A percentile compares a stretch with the other conserved stretches of the same genome.
phyloP scores from a whole-genome alignment of 2,888 invertebrate genomes.

The Lasioglossum vierecki region DNA sequence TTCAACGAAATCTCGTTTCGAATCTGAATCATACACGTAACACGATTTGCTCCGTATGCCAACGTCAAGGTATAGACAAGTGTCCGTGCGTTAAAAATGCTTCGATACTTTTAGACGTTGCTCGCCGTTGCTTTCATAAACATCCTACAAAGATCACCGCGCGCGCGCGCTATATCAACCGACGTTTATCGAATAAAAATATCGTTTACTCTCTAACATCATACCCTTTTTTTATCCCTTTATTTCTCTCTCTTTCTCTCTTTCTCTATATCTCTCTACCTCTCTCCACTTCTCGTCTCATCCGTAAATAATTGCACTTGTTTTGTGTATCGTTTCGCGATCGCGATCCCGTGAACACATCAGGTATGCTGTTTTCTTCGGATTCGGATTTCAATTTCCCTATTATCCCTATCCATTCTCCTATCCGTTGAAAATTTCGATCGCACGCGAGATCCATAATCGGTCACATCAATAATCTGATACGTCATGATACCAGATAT shows the following conservation, averaged over 20 bases:
- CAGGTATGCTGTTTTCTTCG: constrained; percentile 47
- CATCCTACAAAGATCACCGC: constrained; percentile 56
- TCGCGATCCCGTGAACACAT: constrained; percentile 52
- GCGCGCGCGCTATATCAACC: constrained; percentile 38
- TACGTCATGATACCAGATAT: constrained; percentile 81
- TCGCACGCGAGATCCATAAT: constrained; percentile 63
- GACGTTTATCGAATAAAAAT: constrained; percentile 56
- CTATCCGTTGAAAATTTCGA: constrained; percentile 39
- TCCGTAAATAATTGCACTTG: constrained; percentile 69
- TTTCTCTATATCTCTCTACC: not conserved
- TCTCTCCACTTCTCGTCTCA: not conserved
- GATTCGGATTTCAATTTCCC: not conserved
- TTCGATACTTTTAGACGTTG: constrained; percentile 58
- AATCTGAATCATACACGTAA: constrained; percentile 54
- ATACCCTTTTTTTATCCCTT: constrained; percentile 30
- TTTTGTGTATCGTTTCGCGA: constrained; percentile 44
- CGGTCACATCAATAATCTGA: constrained; percentile 69
- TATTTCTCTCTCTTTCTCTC: not conserved
- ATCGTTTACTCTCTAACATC: constrained; percentile 50
- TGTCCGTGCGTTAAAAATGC: constrained; percentile 57
- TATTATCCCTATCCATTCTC: not conserved
- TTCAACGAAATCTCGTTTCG: constrained; percentile 49
- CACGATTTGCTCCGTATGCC: constrained; percentile 52
- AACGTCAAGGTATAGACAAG: constrained; percentile 52
- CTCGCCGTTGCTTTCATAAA: constrained; percentile 50